phyloP scores from a whole-genome alignment of 2,888 invertebrate genomes.

The Mimas tiliae region DNA sequence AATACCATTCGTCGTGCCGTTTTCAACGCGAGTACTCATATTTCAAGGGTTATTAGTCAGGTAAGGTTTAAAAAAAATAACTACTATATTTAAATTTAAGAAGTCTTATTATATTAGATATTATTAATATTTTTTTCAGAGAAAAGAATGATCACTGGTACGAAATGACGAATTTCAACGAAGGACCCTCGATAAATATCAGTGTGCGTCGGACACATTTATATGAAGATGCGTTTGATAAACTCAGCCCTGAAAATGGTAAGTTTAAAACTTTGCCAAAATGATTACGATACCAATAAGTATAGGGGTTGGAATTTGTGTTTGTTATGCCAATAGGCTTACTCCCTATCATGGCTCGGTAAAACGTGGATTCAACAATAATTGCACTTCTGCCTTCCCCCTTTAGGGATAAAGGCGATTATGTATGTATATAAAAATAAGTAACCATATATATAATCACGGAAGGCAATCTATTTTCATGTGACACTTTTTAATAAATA shows the following conservation, averaged over 20 bases:
- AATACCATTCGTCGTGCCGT: constrained; percentile 97
- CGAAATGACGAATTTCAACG: constrained; percentile 89
- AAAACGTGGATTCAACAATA: too few species aligned
- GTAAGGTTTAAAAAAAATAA: constrained; percentile 46
- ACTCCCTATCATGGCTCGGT: too few species aligned
- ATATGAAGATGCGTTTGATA: constrained; percentile 99
- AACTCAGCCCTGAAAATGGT: constrained; percentile 95
- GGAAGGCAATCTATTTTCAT: too few species aligned
- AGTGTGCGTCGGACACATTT: constrained; percentile 94
- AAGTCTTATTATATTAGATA: constrained; percentile 5
- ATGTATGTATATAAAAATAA: too few species aligned
- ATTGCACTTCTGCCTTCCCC: too few species aligned
- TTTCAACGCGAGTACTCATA: constrained; percentile 94
- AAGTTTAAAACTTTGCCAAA: constrained; percentile 43
- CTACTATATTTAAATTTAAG: background rate
- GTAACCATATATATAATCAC: too few species aligned
- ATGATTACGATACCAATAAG: too few species aligned
- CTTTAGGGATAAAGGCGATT: too few species aligned
- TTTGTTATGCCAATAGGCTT: too few species aligned
- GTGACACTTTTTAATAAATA: too few species aligned
- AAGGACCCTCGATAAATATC: constrained; percentile 90
- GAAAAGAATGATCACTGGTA: constrained; percentile 90
- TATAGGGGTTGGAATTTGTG: too few species aligned
- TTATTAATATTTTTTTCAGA: constrained; percentile 55
- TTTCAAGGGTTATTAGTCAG: constrained; percentile 88